Evolutionary conservation across 2,888 invertebrate species (phyloP).

Genomic region (Synanthedon andrenaeformis): DNA sequence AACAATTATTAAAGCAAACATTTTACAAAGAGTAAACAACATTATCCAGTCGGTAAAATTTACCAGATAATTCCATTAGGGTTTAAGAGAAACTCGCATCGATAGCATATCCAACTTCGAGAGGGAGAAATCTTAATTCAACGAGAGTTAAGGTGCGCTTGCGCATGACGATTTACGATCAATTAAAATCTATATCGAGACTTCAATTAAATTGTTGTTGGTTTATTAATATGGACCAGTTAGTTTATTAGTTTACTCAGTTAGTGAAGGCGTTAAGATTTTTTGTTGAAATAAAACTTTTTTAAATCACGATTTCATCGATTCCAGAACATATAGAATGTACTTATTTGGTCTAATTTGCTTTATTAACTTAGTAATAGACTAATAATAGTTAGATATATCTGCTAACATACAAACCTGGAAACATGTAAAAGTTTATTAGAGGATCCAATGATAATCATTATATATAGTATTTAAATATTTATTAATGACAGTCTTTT

Average conservation of each 20-base stretch:
- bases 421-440: no score
- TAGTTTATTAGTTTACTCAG: conserved; percentile 42
- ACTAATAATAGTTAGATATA: no score
- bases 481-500: no score
- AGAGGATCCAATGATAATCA: no score
- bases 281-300: no score
- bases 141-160: conserved; percentile 32
- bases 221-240: conserved; percentile 47
- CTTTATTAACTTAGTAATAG: no score
- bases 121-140: conserved; percentile 27
- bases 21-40: background rate
- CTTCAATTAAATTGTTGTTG: conserved; percentile 54
- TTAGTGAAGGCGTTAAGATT: conserved; percentile 5
- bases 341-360: no score
- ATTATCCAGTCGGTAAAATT: background rate
- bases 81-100: conserved; percentile 8
- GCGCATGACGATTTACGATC: conserved; percentile 40
- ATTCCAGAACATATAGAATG: no score
- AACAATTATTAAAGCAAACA: background rate
- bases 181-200: conserved; percentile 62
- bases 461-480: no score
- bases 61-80: conserved; percentile 28
- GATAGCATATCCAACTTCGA: conserved; percentile 5
- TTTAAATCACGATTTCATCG: no score
- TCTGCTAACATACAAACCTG: no score